Evolutionary conservation across 2,113 vertebrate genomes (phyloP).

Genomic region (Elephantulus edwardii): DNA sequence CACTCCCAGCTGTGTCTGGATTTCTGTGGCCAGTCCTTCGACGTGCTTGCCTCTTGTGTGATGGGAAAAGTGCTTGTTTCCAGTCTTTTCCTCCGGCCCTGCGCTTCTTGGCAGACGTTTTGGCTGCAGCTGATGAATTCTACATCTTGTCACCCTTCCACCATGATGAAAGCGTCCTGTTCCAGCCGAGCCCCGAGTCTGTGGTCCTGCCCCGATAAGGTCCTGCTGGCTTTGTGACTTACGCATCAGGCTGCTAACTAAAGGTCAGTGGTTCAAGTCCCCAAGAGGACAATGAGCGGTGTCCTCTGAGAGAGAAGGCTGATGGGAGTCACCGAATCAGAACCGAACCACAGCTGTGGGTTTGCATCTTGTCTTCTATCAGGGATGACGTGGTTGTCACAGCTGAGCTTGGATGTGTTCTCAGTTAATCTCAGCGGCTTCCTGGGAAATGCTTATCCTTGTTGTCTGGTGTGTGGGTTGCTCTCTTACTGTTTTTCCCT

Average conservation of each 20-base stretch:
- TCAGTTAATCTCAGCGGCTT: slow-evolving; percentile 60
- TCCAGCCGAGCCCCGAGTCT: background rate
- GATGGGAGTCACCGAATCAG: too few species aligned
- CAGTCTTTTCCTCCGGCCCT: rapidly evolving
- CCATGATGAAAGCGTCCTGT: too few species aligned
- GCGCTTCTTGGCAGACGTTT: too few species aligned
- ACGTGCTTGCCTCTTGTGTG: rapidly evolving
- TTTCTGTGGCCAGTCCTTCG: background rate
- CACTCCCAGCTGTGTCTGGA: background rate
- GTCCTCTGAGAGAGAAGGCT: too few species aligned
- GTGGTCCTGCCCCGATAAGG: background rate
- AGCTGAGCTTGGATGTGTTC: background rate
- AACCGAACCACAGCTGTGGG: too few species aligned
- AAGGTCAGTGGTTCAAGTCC: too few species aligned
- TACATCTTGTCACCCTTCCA: background rate
- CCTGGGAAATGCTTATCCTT: rapidly evolving
- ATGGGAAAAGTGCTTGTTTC: background rate
- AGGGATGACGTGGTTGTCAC: background rate
- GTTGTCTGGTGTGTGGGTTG: background rate
- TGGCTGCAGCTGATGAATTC: background rate
- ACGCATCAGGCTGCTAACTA: too few species aligned
- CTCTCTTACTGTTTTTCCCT: background rate
- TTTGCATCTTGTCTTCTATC: too few species aligned
- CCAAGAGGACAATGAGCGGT: too few species aligned
- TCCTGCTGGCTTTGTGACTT: too few species aligned